These are phyloP conservation scores for Acrobasis suavella DNA, from an alignment of 2,888 invertebrate species.

Conservation along the genomic window DNA sequence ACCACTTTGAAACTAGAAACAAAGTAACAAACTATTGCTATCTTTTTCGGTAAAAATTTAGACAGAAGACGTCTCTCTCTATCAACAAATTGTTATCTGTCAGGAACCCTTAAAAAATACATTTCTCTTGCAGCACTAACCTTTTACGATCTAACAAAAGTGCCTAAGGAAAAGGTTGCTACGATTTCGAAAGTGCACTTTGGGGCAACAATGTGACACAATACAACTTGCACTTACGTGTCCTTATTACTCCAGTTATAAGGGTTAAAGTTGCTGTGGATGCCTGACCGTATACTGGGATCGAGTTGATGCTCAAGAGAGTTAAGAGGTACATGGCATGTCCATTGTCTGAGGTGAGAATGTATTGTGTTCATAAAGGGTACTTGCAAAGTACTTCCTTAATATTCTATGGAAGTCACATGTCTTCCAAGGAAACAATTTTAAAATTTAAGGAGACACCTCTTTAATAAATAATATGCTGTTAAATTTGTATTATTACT, in stretches of 20 bases:
- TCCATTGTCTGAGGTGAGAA: constrained; percentile 52
- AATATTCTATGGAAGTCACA: constrained; percentile 23
- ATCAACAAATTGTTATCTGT: constrained; percentile 13
- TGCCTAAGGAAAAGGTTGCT: constrained; percentile 27
- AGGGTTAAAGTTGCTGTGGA: constrained; percentile 26
- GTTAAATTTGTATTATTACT: no score
- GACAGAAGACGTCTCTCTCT: neutral
- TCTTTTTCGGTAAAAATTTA: neutral
- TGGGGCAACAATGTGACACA: constrained; percentile 29
- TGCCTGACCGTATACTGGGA: constrained; percentile 40
- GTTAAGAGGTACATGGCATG: constrained; percentile 43
- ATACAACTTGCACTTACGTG: neutral
- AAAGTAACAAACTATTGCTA: neutral
- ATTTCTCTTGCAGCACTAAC: constrained; percentile 9
- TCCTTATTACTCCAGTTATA: constrained; percentile 19
- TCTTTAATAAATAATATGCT: neutral
- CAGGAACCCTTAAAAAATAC: neutral
- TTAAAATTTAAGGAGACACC: neutral
- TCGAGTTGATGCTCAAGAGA: constrained; percentile 28
- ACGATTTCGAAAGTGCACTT: constrained; percentile 24
- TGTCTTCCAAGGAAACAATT: neutral
- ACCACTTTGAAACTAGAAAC: no score
- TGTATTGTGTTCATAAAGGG: constrained; percentile 54
- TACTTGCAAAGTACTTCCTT: constrained; percentile 35
- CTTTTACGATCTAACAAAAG: constrained; percentile 11